Conservation (phyloP, 1,140 invertebrate species). For the Liolophura sinensis region DNA sequence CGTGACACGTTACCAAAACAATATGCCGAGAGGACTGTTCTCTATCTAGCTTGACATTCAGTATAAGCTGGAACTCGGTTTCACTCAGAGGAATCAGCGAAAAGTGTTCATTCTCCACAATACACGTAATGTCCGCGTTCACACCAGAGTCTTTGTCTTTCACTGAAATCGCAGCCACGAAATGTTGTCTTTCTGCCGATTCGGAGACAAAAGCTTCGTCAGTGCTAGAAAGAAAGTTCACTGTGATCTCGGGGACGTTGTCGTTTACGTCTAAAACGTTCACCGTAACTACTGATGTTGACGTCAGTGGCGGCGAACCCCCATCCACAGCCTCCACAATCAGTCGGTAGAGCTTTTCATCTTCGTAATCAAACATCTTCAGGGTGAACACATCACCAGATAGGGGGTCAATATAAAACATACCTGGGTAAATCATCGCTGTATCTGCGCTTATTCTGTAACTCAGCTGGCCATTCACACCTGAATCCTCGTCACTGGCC, state of each 20-base stretch:
- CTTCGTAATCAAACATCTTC: slow-evolving; percentile 40
- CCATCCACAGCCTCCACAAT: slow-evolving; percentile 34
- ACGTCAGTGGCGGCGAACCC: slow-evolving; percentile 16
- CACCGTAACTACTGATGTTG: slow-evolving; percentile 74
- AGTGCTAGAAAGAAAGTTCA: slow-evolving; percentile 37
- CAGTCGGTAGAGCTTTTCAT: slow-evolving; percentile 26
- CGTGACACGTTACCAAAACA: no score
- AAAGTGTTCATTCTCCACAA: no score
- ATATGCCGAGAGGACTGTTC: no score
- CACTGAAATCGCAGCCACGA: no score
- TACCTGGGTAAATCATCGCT: slow-evolving; percentile 31
- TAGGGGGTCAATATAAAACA: slow-evolving; percentile 32
- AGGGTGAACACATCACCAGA: slow-evolving; percentile 33
- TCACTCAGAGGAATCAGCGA: no score
- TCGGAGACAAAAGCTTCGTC: slow-evolving; percentile 38
- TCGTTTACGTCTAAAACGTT: slow-evolving; percentile 95
- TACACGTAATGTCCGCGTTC: no score
- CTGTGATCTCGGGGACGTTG: slow-evolving; percentile 86
- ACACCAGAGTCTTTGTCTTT: no score
- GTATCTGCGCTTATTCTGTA: slow-evolving; percentile 69
- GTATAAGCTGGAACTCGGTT: no score
- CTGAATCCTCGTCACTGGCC: slow-evolving; percentile 86
- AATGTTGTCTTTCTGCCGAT: slow-evolving; percentile 13
- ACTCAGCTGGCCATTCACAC: slow-evolving; percentile 86
- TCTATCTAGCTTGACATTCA: no score